Evolutionary conservation across 2,797 vertebrate genomes (phyloP).

Genomic region (Pygocentrus nattereri): DNA sequence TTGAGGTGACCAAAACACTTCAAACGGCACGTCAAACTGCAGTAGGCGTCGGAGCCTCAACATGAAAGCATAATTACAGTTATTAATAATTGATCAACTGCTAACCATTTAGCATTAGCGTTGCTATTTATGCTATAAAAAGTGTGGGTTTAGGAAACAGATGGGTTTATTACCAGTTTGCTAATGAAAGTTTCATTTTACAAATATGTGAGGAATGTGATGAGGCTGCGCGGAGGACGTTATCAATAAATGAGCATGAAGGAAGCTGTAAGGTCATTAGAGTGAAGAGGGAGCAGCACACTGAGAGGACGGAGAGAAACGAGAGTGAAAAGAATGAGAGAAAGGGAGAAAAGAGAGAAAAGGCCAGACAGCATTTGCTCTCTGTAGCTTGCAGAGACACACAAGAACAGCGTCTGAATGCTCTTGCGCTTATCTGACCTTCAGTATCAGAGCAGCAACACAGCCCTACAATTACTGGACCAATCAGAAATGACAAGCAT

Average conservation of each 20-base stretch:
- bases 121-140: slow-evolving; percentile 6
- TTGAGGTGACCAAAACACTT: not conserved
- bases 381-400: not conserved
- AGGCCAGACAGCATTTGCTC: not conserved
- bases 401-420: not conserved
- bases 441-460: slow-evolving; percentile 5
- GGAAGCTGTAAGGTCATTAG: slow-evolving; percentile 14
- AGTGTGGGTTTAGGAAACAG: slow-evolving; percentile 37
- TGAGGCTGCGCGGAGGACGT: slow-evolving; percentile 2
- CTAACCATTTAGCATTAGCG: slow-evolving; percentile 3
- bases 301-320: not conserved
- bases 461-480: not conserved
- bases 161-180: slow-evolving; percentile 30
- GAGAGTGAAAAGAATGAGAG: not conserved
- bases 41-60: not conserved
- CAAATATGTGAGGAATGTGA: slow-evolving; percentile 45
- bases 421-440: slow-evolving; percentile 5
- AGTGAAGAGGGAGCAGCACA: slow-evolving; percentile 7
- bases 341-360: not conserved
- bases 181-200: slow-evolving; percentile 48
- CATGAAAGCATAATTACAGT: slow-evolving; percentile 21
- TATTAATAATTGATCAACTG: slow-evolving; percentile 40
- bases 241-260: slow-evolving; percentile 39
- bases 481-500: not conserved
- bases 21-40: not conserved